Percentiles rank a stretch among this genome's conserved stretches.
Evolutionary conservation across 2,113 vertebrate species (phyloP).

Genomic region (Quiscalus mexicanus): DNA sequence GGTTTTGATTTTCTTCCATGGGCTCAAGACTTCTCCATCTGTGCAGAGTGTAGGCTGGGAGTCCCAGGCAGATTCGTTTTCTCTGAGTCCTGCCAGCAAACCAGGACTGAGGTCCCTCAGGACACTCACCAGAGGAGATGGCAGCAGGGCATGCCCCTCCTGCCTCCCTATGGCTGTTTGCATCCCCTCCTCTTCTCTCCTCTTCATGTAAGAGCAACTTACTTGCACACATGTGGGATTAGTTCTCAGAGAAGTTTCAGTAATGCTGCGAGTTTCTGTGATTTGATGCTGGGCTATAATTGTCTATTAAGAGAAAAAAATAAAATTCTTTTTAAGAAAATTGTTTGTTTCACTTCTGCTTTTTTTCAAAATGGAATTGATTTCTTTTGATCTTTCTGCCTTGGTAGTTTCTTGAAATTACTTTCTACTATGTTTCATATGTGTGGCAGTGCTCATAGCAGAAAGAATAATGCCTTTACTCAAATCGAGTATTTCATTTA

Average conservation of each 20-base stretch:
- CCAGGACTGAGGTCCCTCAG: not conserved
- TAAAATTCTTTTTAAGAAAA: not conserved
- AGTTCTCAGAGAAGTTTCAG: not conserved
- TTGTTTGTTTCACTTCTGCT: not conserved
- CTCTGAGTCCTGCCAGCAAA: not conserved
- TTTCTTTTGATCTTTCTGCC: not conserved
- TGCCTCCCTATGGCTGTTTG: not conserved
- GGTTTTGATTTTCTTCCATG: not conserved
- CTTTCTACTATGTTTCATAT: not conserved
- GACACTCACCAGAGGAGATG: not conserved
- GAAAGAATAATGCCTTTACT: not conserved
- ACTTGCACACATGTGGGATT: not conserved
- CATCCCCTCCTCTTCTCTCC: not conserved
- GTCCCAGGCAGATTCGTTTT: not conserved
- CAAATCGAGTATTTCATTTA: not conserved
- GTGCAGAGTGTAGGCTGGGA: not conserved
- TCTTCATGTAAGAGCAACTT: not conserved
- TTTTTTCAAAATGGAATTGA: not conserved
- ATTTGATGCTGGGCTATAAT: not conserved
- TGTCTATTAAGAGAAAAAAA: not conserved
- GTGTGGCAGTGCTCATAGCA: not conserved
- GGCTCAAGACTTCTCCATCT: not conserved
- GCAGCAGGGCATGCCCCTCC: not conserved
- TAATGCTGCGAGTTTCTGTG: accelerated
- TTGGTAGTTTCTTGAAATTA: not conserved